Conservation (phyloP, 92 coral and sea anemone genomes). For the Isaurus tuberculatus region DNA sequence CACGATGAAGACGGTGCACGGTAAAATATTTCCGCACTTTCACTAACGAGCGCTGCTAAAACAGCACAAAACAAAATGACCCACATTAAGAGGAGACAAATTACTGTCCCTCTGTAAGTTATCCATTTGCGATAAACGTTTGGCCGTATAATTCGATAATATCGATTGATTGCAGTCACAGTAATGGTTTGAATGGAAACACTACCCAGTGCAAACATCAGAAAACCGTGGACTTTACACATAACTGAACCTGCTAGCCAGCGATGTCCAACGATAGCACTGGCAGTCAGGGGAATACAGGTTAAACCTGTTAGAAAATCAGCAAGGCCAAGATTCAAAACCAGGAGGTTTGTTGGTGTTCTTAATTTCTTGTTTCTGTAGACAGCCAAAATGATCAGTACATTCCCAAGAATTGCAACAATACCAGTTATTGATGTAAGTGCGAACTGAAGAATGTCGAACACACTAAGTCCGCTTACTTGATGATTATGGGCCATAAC, state of each 20-base stretch:
- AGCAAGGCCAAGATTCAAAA: slow-evolving; percentile 20
- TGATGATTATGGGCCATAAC: neutral
- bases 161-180: slow-evolving; percentile 30
- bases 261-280: slow-evolving; percentile 2
- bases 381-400: slow-evolving; percentile 14
- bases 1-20: neutral
- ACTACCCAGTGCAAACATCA: slow-evolving; percentile 11
- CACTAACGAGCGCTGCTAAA: neutral
- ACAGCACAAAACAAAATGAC: neutral
- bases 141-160: slow-evolving; percentile 18
- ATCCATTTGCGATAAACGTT: slow-evolving; percentile 30
- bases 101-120: slow-evolving; percentile 19
- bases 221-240: slow-evolving; percentile 30
- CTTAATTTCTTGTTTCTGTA: slow-evolving; percentile 31
- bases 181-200: slow-evolving; percentile 34
- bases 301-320: slow-evolving; percentile 16
- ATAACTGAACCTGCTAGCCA: slow-evolving; percentile 9
- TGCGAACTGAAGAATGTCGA: neutral
- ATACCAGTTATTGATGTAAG: neutral
- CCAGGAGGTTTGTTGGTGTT: slow-evolving; percentile 15
- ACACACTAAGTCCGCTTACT: neutral
- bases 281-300: slow-evolving; percentile 24
- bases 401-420: slow-evolving; percentile 24
- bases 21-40: slow-evolving; percentile 12
- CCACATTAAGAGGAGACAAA: slow-evolving; percentile 22